Evolutionary conservation across 2,113 vertebrate species (phyloP), one percentile per base, ranked within the genome.

Genomic region (Oreochromis spilurus): DNA sequence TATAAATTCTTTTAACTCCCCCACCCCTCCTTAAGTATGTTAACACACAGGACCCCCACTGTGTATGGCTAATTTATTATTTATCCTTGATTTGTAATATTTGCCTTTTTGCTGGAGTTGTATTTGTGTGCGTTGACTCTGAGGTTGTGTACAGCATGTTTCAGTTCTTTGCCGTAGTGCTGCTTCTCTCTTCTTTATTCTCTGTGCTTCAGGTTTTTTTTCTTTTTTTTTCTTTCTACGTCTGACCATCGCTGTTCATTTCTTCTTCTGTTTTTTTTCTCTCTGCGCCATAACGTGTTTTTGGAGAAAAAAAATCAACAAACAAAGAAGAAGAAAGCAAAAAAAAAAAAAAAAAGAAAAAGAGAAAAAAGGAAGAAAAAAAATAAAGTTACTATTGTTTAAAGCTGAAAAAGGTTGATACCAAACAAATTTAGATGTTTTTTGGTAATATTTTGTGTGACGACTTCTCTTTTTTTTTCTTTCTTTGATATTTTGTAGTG

Each of bases 401-500:
- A 85, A 90, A 92, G 90, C 89, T 89, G 79, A 94, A 94, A 93
- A 93, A 95, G 89, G 92, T 95, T 94, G 91, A 96, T 96, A 96
- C 95, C 96, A 96, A 96, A 96, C 95, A 53, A 90, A 94, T 96
- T 92, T 96, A 94, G 93, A 96, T 97, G 96, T 97, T 96, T 96
- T 67, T 96, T 93, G 94, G 95, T 96, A 95, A 96, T 95, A 94
- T 96, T 96, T 96, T 96, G 94, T 95, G 96, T 96, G 96, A 94
- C 90, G 38, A 95, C 91, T 92, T 96, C 94, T 94, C 95, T 29
- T 57, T 29, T 91, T 52, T 96, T 95, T 93, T 94, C 87, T 95
- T 96, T 94, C 90, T 96, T 96, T 94, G 86, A 95, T 94, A 96
- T 96, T 99, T 99, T 99, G 97, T 99, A 99, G 98, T 97, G 98